Evolutionary conservation across 2,797 vertebrate species (phyloP), one percentile per base, ranked within the genome.

Genomic region (Mastacembelus armatus): DNA sequence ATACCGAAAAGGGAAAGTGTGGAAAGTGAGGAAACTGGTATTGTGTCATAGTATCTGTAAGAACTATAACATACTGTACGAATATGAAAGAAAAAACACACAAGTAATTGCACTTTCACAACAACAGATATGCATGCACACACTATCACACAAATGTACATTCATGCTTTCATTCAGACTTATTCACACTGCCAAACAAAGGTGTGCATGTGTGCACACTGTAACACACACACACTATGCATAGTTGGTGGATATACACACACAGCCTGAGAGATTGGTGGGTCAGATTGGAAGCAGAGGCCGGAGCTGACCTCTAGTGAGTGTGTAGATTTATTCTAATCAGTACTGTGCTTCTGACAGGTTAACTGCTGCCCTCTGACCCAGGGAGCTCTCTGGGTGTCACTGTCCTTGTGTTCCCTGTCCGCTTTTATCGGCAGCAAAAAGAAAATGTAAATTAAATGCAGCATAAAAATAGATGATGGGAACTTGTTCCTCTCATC

Each of bases 291-390:
- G 87, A 88, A 88, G 86, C 91, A 80, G 89, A 82, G 92, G 81
- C 91, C 88, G 71, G 55, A 71, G 82, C 83, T 93, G 92, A 94
- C 93, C 93, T 94, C 91, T 90, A 75, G 91, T 89, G 90, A 88
- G 91, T 90, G 89, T 92, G 90, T 90, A 91, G 92, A 93, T 93
- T 93, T 95, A 95, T 94, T 94, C 90, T 94, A 94, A 94, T 94
- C 92, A 94, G 93, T 94, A 93, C 91, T 88, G 85, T 85, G 83
- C 92, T 91, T 91, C 78, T 95, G 94, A 95, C 94, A 95, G 94
- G 90, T 93, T 93, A 94, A 93, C 91, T 91, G 91, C 83, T 84
- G 92, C 88, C 92, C 94, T 89, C 69, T 92, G 91, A 92, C 86
- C 91, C 80, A 14, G 55, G 75, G 80, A 89, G 88, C 89, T 91